Evolutionary conservation across 1,140 invertebrate genomes (phyloP).

Genomic region (Eciton burchellii): DNA sequence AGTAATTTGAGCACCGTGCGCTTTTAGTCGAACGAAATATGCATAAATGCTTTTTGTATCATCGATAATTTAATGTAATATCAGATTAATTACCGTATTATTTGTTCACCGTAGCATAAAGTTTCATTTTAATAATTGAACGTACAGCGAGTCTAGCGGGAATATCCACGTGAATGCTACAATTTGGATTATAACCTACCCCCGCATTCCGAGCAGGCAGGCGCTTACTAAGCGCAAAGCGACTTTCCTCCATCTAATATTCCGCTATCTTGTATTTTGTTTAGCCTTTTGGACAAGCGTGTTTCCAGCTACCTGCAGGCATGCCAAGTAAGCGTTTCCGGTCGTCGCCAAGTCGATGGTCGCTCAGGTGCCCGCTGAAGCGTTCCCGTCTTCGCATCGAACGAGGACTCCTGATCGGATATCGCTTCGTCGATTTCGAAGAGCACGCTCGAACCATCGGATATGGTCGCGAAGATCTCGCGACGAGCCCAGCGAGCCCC

Average conservation of each 20-base stretch:
- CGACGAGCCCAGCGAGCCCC: not conserved
- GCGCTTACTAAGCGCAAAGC: constrained; percentile 44
- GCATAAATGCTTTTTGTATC: not conserved
- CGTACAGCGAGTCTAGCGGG: not conserved
- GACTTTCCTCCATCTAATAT: constrained; percentile 46
- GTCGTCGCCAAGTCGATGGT: constrained; percentile 34
- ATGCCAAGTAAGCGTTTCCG: constrained; percentile 23
- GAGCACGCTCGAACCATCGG: not conserved
- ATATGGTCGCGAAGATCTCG: constrained; percentile 35
- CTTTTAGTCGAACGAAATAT: not conserved
- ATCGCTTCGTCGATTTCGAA: not conserved
- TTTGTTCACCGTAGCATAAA: not conserved
- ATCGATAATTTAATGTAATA: not conserved
- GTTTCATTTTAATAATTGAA: not conserved
- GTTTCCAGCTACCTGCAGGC: constrained; percentile 40
- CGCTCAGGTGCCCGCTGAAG: constrained; percentile 27
- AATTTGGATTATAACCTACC: constrained; percentile 19
- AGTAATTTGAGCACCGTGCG: constrained; percentile 1
- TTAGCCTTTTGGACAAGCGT: constrained; percentile 32
- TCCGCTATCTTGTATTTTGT: constrained; percentile 53
- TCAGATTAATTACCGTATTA: not conserved
- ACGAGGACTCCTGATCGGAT: not conserved
- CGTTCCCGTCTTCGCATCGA: not conserved
- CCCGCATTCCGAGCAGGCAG: constrained; percentile 23
- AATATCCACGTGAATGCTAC: not conserved